Percentiles rank a stretch among this genome's conserved stretches.
Evolutionary conservation across 2,797 vertebrate genomes (phyloP).

Genomic region (Darevskia mixta): DNA sequence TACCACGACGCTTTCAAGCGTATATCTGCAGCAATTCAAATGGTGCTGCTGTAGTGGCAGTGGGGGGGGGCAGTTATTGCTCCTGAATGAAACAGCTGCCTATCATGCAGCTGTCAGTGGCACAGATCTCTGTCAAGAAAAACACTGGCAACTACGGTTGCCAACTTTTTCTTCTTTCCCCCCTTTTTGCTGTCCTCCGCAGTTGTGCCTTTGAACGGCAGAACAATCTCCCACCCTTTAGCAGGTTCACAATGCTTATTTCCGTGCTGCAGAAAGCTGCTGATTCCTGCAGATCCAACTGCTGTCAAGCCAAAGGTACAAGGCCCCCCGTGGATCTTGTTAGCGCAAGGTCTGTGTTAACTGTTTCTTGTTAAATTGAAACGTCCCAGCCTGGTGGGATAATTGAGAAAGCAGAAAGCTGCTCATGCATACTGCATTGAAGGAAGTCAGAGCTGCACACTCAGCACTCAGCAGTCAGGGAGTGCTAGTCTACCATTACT

Average conservation of each 20-base stretch:
- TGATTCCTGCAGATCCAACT: constrained; percentile 4
- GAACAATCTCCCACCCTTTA: neutral
- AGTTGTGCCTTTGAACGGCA: neutral
- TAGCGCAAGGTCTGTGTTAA: neutral
- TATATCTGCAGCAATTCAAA: neutral
- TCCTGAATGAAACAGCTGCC: neutral
- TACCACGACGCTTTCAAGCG: neutral
- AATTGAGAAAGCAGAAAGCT: constrained; percentile 1
- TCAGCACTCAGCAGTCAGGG: neutral
- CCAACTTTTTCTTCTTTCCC: neutral
- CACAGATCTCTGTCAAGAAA: neutral
- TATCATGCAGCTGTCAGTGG: neutral
- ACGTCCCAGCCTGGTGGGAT: neutral
- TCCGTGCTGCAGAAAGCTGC: neutral
- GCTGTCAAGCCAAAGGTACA: neutral
- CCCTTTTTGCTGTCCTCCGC: neutral
- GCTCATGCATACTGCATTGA: neutral
- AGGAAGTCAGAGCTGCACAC: neutral
- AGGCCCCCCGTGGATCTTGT: neutral
- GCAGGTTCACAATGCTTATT: neutral
- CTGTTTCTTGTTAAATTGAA: constrained; percentile 6
- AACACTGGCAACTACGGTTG: neutral
- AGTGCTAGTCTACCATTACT: neutral
- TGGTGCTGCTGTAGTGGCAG: neutral
- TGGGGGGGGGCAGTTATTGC: neutral